phyloP scores from a whole-genome alignment of 1,140 invertebrate species.

The Choristoneura fumiferana region DNA sequence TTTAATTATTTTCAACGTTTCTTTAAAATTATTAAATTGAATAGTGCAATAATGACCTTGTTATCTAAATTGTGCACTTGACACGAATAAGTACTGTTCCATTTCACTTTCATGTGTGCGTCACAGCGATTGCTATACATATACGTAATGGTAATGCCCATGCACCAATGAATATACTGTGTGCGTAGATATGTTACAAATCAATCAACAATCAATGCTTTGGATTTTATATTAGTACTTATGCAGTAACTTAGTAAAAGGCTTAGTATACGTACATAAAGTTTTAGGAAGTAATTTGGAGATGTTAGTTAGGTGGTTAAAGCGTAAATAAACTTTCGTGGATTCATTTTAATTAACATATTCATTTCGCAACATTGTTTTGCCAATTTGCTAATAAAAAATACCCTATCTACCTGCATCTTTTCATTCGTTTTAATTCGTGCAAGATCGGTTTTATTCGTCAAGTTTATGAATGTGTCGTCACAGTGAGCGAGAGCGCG shows the following conservation, averaged over 20 bases:
- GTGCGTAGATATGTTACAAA: background rate
- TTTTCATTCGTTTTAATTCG: slow-evolving; percentile 45
- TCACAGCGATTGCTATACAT: slow-evolving; percentile 31
- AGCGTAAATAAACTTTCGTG: background rate
- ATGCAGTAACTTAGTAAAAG: too few species aligned
- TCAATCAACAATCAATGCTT: too few species aligned
- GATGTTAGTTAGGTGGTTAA: too few species aligned
- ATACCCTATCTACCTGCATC: slow-evolving; percentile 29
- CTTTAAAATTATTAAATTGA: slow-evolving; percentile 51
- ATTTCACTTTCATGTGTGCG: slow-evolving; percentile 70
- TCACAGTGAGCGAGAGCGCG: slow-evolving; percentile 58
- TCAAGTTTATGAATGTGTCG: slow-evolving; percentile 45
- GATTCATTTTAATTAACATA: background rate
- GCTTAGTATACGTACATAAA: too few species aligned
- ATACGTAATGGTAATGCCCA: slow-evolving; percentile 42
- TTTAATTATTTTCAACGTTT: slow-evolving; percentile 26
- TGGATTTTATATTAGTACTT: too few species aligned
- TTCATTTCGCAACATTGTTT: slow-evolving; percentile 38
- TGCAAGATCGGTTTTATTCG: slow-evolving; percentile 46
- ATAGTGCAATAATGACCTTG: slow-evolving; percentile 74
- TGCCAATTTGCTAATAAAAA: slow-evolving; percentile 42
- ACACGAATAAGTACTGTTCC: slow-evolving; percentile 70
- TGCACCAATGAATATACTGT: slow-evolving; percentile 16
- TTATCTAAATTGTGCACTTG: slow-evolving; percentile 78
- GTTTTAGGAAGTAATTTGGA: too few species aligned